These are phyloP conservation scores for Erannis defoliaria DNA, from an alignment of 2,888 invertebrate genomes.

Conservation along the genomic window DNA sequence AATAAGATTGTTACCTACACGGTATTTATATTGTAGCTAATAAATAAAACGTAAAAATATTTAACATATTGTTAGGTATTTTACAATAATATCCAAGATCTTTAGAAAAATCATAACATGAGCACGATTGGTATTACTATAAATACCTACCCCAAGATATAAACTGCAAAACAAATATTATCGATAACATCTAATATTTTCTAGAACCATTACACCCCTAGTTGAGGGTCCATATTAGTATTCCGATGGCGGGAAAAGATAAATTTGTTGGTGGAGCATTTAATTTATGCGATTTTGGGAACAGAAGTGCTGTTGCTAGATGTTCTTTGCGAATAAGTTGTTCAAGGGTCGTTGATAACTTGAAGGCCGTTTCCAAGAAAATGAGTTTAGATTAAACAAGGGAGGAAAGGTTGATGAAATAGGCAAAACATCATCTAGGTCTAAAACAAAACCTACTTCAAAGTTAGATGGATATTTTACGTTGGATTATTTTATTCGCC, in stretches of 20 bases:
- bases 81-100: no score
- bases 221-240: constrained; percentile 75
- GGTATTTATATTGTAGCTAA: no score
- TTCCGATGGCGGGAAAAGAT: constrained; percentile 82
- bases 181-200: constrained; percentile 28
- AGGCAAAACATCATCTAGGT: constrained; percentile 13
- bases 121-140: background rate
- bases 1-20: no score
- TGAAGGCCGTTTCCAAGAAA: constrained; percentile 38
- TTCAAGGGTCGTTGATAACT: constrained; percentile 29
- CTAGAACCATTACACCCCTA: constrained; percentile 25
- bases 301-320: constrained; percentile 54
- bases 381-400: constrained; percentile 10
- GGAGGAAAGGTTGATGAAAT: constrained; percentile 5
- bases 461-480: no score
- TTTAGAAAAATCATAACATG: background rate
- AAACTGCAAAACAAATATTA: constrained; percentile 14
- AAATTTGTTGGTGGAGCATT: constrained; percentile 81
- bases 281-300: constrained; percentile 81
- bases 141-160: background rate
- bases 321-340: constrained; percentile 45
- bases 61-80: no score
- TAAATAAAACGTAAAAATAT: no score
- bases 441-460: constrained; percentile 10
- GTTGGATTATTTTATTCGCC: no score